Percentiles rank a stretch among this genome's conserved stretches.
Evolutionary conservation across 2,113 vertebrate genomes (phyloP).

Genomic region (Mirounga angustirostris): DNA sequence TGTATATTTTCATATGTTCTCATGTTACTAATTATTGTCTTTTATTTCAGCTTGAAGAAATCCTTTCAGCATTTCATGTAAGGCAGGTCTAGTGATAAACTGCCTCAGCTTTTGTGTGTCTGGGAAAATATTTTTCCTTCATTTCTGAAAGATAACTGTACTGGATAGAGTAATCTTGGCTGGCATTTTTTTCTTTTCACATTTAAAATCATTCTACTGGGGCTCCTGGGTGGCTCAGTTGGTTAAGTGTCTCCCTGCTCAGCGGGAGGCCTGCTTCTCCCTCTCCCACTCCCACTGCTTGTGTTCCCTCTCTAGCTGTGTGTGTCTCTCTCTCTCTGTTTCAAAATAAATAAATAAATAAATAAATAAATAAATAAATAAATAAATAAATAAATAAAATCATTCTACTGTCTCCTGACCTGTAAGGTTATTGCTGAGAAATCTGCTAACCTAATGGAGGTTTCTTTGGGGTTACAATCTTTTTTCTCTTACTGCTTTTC

Average conservation of each 20-base stretch:
- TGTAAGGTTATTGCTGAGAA: not conserved
- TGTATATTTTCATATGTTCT: not conserved
- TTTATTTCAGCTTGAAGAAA: not conserved
- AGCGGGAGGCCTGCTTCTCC: no score
- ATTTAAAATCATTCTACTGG: not conserved
- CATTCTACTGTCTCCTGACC: not conserved
- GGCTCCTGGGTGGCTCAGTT: no score
- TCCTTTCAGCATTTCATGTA: not conserved
- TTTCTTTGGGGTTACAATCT: not conserved
- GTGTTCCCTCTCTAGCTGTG: no score
- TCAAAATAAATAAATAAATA: no score
- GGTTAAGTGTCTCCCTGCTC: no score
- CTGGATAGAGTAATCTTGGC: not conserved
- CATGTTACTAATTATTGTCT: not conserved
- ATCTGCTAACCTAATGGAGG: not conserved
- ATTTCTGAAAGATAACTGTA: not conserved
- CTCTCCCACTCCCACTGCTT: no score
- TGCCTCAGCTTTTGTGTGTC: not conserved
- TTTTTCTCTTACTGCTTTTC: not conserved
- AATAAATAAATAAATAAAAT: not conserved
- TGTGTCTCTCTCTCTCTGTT: no score
- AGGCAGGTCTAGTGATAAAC: not conserved
- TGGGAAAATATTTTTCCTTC: not conserved
- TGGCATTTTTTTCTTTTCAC: not conserved
- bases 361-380: no score